Evolutionary conservation across 2,888 invertebrate genomes (phyloP), one percentile per base, ranked within the genome.

Genomic region (Drosophila meridiana): DNA sequence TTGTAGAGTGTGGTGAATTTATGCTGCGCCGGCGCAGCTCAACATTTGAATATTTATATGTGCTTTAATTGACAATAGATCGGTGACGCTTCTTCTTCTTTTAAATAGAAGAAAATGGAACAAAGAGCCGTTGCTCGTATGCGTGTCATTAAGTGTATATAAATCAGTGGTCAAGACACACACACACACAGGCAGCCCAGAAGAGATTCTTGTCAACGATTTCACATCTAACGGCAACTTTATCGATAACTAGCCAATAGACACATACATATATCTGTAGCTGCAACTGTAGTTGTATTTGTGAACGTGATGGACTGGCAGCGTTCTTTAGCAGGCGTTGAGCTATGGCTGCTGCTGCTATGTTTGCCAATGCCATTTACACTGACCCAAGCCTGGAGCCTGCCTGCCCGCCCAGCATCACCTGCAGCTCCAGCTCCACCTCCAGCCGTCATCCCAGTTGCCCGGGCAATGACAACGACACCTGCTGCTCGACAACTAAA

Each of bases 101-200:
- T 52, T 11, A 20, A 59, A 32, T n/a, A 42, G 0, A 11, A 42
- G 38, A 80, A 90, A 87, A 89, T 89, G 88, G 88, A 80, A 89
- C 90, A 82, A 82, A 81, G 72, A 66, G 68, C 89, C 89, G 87
- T 89, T 89, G 73, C 73, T 71, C 58, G 72, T 64, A 69, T 74
- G 82, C 83, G 83, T 81, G 81, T 69, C 69, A 70, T 81, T 67
- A 82, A 87, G 83, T 84, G 89, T 80, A 57, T 58, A 83, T 72
- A 76, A 81, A 76, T 72, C 61, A 76, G 66, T 66, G 52, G 11
- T 61, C n/a, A 48, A 69, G 32, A 14, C 40, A 34, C 38, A 47
- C 47, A 28, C 28, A 47, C 11, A 45, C 42, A 42, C 26, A 45
- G 5, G 26, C 26, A 13, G 26, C 26, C 5, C 9, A 28, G 32